These are phyloP conservation scores for Machaerirhynchus nigripectus DNA, from an alignment of 2,113 vertebrate species.

Conservation along the genomic window DNA sequence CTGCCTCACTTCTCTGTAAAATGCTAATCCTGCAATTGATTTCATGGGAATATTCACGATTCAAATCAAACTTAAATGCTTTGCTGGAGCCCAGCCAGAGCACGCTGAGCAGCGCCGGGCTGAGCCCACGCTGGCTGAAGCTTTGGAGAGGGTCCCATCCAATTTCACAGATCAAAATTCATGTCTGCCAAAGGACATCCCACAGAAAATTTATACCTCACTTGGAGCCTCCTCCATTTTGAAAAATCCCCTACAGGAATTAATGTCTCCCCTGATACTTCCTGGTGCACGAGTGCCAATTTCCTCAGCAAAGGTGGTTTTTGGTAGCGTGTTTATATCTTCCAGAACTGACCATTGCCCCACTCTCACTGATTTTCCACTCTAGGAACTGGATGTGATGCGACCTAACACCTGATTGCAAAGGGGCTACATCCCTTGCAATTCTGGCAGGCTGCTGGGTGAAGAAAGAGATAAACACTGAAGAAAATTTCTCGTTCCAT, in stretches of 20 bases:
- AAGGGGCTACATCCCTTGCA: not conserved
- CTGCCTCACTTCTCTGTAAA: not conserved
- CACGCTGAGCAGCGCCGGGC: not conserved
- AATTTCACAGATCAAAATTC: not conserved
- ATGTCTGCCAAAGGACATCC: not conserved
- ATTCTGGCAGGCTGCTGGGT: not conserved
- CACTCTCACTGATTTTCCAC: not conserved
- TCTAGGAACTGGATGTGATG: not conserved
- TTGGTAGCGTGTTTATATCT: not conserved
- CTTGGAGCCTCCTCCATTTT: not conserved
- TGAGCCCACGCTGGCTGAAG: not conserved
- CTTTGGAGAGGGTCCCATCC: not conserved
- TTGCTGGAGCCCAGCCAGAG: constrained; percentile 42
- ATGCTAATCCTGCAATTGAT: not conserved
- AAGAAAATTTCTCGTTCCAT: not conserved
- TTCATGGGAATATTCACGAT: not conserved
- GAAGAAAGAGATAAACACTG: not conserved
- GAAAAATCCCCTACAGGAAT: not conserved
- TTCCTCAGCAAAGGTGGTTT: not conserved
- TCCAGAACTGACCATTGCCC: not conserved
- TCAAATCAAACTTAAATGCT: constrained; percentile 39
- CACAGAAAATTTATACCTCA: not conserved
- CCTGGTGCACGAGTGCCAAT: not conserved
- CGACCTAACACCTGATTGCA: not conserved
- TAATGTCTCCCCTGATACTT: not conserved